Conservation (phyloP, 2,888 invertebrate species). For the Phortica okadai region DNA sequence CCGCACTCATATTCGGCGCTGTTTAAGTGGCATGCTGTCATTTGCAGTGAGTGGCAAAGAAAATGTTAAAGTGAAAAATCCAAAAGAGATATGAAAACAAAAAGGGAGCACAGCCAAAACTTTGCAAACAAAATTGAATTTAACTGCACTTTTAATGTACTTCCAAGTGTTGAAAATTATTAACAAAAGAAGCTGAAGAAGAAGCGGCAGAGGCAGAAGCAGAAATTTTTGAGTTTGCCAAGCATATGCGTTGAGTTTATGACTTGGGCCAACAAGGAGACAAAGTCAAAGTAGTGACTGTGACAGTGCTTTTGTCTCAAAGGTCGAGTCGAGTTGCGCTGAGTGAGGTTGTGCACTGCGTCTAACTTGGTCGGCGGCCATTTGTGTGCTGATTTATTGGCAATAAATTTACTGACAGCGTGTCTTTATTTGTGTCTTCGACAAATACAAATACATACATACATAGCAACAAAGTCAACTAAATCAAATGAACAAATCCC, state of each 20-base stretch:
- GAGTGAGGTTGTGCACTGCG: neutral
- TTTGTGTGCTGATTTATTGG: conserved; percentile 71
- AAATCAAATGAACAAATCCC: conserved; percentile 66
- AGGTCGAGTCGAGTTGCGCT: neutral
- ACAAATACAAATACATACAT: conserved; percentile 10
- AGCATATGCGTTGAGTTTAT: conserved; percentile 67
- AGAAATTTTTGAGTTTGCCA: conserved; percentile 21
- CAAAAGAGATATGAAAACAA: neutral
- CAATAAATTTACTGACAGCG: conserved; percentile 64
- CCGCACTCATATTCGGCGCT: neutral
- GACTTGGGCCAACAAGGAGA: conserved; percentile 57
- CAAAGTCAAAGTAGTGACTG: conserved; percentile 6
- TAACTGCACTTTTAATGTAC: conserved; percentile 62
- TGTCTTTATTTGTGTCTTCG: neutral
- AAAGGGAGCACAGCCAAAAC: conserved; percentile 49
- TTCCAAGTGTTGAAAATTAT: conserved; percentile 18
- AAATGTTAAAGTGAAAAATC: neutral
- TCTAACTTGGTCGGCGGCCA: conserved; percentile 58
- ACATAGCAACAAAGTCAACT: neutral
- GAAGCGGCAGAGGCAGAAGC: conserved; percentile 20
- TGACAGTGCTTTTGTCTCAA: neutral
- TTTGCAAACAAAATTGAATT: conserved; percentile 58
- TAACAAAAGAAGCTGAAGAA: neutral
- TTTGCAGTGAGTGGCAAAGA: conserved; percentile 51
- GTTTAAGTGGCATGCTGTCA: conserved; percentile 54